Percentiles rank a stretch among this genome's conserved stretches.
Evolutionary conservation across 2,888 invertebrate genomes (phyloP).

Genomic region (Theretra japonica): DNA sequence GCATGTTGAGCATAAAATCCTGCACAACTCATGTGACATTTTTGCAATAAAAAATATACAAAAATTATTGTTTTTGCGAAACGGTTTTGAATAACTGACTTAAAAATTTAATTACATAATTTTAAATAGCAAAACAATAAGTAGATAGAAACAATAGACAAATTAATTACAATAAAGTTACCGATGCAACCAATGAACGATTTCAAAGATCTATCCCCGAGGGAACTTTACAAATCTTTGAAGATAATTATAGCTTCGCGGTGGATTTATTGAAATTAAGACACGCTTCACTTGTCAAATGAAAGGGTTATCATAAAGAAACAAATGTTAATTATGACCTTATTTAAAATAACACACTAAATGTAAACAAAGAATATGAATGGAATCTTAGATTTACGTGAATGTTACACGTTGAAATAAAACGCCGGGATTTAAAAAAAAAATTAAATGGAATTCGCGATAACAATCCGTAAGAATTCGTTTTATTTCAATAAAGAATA

Average conservation of each 20-base stretch:
- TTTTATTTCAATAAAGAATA: no score
- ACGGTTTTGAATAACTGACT: no score
- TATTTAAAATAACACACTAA: background rate
- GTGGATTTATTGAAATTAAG: background rate
- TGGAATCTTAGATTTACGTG: no score
- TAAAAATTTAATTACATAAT: background rate
- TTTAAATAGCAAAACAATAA: background rate
- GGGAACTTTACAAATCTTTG: background rate
- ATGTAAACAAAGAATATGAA: no score
- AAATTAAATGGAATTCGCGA: no score
- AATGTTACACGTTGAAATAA: no score
- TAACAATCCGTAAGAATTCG: no score
- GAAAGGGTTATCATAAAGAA: background rate
- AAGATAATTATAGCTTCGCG: background rate
- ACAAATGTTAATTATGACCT: slow-evolving; percentile 5
- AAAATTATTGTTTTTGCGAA: no score
- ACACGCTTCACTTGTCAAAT: slow-evolving; percentile 1
- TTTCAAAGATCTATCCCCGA: slow-evolving; percentile 12
- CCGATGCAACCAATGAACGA: background rate
- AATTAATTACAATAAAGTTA: background rate
- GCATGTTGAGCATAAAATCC: no score
- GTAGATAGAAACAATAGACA: background rate
- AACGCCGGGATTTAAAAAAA: no score
- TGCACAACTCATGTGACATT: no score
- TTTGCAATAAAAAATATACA: no score